These are phyloP conservation scores for Phrynocephalus vlangalii DNA, from an alignment of 2,797 vertebrate genomes.

Conservation along the genomic window DNA sequence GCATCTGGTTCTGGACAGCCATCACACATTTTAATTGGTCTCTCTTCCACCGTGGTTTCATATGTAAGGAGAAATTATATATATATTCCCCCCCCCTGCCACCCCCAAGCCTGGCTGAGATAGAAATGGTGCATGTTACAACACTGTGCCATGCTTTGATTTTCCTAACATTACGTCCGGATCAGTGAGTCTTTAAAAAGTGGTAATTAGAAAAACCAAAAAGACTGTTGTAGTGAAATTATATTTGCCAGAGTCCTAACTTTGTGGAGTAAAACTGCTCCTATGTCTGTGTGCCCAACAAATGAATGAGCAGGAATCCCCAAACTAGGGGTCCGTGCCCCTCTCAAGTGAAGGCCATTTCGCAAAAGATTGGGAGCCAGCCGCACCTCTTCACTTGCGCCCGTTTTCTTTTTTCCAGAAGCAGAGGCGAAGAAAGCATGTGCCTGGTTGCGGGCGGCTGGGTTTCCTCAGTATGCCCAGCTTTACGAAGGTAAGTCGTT, in stretches of 20 bases:
- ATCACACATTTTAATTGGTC: not conserved
- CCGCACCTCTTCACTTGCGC: not conserved
- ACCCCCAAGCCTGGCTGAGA: not conserved
- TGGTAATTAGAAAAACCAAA: too few relatives aligned
- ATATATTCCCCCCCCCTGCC: too few relatives aligned
- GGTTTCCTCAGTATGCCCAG: conserved; percentile 88
- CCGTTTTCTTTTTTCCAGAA: conserved; percentile 77
- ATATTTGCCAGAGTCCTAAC: too few relatives aligned
- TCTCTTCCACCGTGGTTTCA: not conserved
- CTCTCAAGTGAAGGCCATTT: not conserved
- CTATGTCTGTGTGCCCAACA: too few relatives aligned
- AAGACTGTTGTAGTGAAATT: too few relatives aligned
- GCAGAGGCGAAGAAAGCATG: conserved; percentile 82
- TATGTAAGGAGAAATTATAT: not conserved
- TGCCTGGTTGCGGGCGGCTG: conserved; percentile 83
- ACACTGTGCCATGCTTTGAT: too few relatives aligned
- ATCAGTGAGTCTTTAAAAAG: too few relatives aligned
- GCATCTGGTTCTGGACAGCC: not conserved
- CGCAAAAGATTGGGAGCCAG: too few relatives aligned
- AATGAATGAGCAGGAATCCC: too few relatives aligned
- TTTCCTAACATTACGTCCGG: not conserved
- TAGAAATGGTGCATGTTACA: not conserved
- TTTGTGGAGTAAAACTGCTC: not conserved
- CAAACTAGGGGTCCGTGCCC: too few relatives aligned
- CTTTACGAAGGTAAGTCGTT: conserved; percentile 85